Percentiles rank a stretch among this genome's conserved stretches.
These are phyloP conservation scores for Campoletis raptor DNA, from an alignment of 2,888 invertebrate genomes.

Conservation along the genomic window DNA sequence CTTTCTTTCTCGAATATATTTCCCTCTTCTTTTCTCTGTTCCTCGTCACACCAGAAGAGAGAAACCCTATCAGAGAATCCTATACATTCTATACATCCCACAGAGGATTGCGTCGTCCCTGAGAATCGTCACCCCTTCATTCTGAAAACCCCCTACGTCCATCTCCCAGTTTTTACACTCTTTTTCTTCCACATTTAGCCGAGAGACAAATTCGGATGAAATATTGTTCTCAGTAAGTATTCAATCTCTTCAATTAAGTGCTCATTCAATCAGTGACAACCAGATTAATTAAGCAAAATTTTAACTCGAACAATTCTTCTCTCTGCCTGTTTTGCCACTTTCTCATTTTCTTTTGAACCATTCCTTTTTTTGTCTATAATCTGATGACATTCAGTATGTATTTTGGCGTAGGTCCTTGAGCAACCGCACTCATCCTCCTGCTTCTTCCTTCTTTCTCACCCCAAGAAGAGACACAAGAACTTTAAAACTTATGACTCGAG, in stretches of 20 bases:
- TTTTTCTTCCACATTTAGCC: slow-evolving; percentile 36
- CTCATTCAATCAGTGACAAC: slow-evolving; percentile 17
- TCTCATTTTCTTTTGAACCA: slow-evolving; percentile 28
- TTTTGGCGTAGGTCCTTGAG: slow-evolving; percentile 58
- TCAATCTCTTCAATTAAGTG: slow-evolving; percentile 19
- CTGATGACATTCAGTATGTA: slow-evolving; percentile 64
- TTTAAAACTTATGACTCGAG: slow-evolving; percentile 80
- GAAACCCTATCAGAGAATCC: slow-evolving; percentile 21
- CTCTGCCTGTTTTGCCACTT: slow-evolving; percentile 10
- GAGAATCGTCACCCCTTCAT: slow-evolving; percentile 32
- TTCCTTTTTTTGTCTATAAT: slow-evolving; percentile 18
- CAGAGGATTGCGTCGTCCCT: slow-evolving; percentile 1
- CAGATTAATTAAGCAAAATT: not conserved
- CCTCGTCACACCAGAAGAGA: slow-evolving; percentile 51
- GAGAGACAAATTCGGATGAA: slow-evolving; percentile 13
- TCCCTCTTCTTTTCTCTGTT: slow-evolving; percentile 31
- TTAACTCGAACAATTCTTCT: slow-evolving; percentile 8
- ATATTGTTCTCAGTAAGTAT: slow-evolving; percentile 18
- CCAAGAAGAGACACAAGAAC: slow-evolving; percentile 73
- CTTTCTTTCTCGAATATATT: slow-evolving; percentile 32
- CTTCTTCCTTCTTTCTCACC: slow-evolving; percentile 43
- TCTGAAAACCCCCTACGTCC: slow-evolving; percentile 62
- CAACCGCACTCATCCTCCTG: slow-evolving; percentile 55
- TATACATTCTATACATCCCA: slow-evolving; percentile 14
- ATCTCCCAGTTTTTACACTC: slow-evolving; percentile 40